Evolutionary conservation across 2,113 vertebrate genomes (phyloP).

Genomic region (Sula dactylatra): DNA sequence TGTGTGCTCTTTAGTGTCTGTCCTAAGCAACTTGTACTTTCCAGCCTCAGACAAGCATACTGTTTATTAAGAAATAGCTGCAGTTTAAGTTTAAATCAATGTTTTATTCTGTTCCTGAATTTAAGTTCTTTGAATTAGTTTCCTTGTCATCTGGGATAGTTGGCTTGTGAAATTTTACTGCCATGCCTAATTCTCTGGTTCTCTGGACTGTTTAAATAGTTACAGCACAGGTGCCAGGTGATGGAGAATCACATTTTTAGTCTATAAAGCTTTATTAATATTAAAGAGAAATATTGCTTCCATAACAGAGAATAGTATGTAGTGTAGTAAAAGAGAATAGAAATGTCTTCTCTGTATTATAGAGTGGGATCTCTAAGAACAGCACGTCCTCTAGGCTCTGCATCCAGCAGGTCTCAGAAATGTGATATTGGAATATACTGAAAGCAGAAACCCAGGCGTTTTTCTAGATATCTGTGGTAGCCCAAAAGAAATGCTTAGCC

Average conservation of each 20-base stretch:
- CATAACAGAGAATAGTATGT: neutral
- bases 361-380: neutral
- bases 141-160: neutral
- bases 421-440: neutral
- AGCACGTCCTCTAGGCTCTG: neutral
- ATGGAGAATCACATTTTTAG: neutral
- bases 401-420: neutral
- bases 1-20: neutral
- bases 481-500: neutral
- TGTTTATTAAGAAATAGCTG: neutral
- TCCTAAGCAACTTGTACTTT: neutral
- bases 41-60: neutral
- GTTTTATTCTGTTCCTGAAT: neutral
- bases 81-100: neutral
- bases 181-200: neutral
- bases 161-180: neutral
- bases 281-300: neutral
- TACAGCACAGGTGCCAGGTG: neutral
- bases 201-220: neutral
- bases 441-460: neutral
- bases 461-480: neutral
- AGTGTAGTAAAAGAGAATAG: neutral
- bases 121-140: neutral
- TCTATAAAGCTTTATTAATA: neutral
- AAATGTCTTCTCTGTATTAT: neutral